These are phyloP conservation scores for Pseudorhombus dupliciocellatus DNA, from an alignment of 2,113 vertebrate species.

Conservation along the genomic window DNA sequence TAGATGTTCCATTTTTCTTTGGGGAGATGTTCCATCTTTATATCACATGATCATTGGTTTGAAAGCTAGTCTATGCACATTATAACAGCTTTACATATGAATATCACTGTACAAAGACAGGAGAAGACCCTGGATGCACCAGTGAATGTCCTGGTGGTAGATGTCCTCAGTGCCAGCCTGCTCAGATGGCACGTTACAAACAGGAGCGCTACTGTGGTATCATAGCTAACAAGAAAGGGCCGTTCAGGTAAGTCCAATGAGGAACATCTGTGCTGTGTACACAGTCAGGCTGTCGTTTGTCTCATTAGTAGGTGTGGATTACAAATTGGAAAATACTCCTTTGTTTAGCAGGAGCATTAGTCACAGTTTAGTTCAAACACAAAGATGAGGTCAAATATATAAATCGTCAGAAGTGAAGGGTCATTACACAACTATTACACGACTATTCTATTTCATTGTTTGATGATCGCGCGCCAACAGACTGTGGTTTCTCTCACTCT, in stretches of 20 bases:
- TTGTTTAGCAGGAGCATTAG: too few relatives aligned
- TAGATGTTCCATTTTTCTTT: too few relatives aligned
- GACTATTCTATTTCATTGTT: background rate
- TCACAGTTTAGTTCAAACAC: too few relatives aligned
- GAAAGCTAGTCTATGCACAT: background rate
- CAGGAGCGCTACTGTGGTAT: slow-evolving; percentile 34
- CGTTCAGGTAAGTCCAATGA: slow-evolving; percentile 12
- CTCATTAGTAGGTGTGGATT: too few relatives aligned
- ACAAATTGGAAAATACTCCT: too few relatives aligned
- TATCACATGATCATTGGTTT: background rate
- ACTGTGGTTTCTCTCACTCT: background rate
- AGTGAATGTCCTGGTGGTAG: slow-evolving; percentile 34
- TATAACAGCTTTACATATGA: background rate
- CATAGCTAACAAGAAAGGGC: slow-evolving; percentile 31
- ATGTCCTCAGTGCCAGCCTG: slow-evolving; percentile 40
- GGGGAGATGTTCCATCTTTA: background rate
- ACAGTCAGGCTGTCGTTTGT: too few relatives aligned
- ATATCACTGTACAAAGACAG: slow-evolving; percentile 10
- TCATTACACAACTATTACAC: too few relatives aligned
- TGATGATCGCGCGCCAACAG: background rate
- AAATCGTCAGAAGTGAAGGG: background rate
- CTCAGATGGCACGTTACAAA: background rate
- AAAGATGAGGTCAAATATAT: background rate
- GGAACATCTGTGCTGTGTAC: too few relatives aligned
- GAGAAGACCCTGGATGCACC: slow-evolving; percentile 24